phyloP scores from a whole-genome alignment of 2,888 invertebrate species.

The Tyria jacobaeae region DNA sequence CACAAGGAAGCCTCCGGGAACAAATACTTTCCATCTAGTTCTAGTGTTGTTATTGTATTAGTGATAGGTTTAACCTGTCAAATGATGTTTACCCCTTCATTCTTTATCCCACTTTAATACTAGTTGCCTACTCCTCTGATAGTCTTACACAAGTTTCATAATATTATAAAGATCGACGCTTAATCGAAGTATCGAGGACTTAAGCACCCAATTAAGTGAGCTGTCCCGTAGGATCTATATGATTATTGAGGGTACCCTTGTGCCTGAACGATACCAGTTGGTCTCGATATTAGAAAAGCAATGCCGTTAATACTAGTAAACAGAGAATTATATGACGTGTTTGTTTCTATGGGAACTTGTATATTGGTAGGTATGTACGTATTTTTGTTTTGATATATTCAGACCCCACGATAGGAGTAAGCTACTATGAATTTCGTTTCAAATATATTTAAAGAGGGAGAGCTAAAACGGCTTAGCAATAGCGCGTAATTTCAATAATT shows the following conservation, averaged over 20 bases:
- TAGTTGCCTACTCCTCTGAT: conserved; percentile 12
- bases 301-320: conserved; percentile 30
- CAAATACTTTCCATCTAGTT: too few species aligned
- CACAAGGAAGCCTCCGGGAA: too few species aligned
- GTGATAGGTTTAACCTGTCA: too few species aligned
- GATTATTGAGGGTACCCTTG: conserved; percentile 37
- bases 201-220: conserved; percentile 51
- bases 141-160: conserved; percentile 21
- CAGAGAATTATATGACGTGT: conserved; percentile 25
- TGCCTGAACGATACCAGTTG: conserved; percentile 18
- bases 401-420: too few species aligned
- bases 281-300: conserved; percentile 20
- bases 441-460: too few species aligned
- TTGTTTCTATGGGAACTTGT: conserved; percentile 7
- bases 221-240: conserved; percentile 39
- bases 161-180: conserved; percentile 32
- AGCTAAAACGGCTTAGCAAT: too few species aligned
- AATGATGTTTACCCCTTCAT: too few species aligned
- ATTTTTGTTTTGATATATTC: too few species aligned
- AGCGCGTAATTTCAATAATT: too few species aligned
- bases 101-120: background rate
- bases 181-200: conserved; percentile 48
- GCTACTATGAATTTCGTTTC: too few species aligned
- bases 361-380: background rate
- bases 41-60: too few species aligned